Base-by-base conservation (phyloP, 2,113 vertebrate genomes). In the Cyprinodon tularosa region DNA sequence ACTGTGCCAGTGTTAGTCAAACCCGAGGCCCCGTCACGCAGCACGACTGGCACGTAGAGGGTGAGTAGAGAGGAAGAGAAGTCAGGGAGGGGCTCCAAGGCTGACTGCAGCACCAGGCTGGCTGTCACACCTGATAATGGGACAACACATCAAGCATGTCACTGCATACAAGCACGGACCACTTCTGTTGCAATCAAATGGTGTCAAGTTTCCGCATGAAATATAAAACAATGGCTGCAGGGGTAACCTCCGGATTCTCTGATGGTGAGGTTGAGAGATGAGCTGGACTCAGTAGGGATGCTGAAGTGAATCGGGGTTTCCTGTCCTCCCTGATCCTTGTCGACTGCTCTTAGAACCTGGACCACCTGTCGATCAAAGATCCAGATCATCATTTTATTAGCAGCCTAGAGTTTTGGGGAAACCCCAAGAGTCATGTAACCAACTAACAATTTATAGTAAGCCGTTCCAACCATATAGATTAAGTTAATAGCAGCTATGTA, bases 1-100 rank as follows among this genome's bases (percentile, higher is more conserved):
- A 97, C 94, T 0, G 96, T 97, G 80, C 93, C 95, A 0, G 96
- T 96, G 90, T 96, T 96, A 86, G 94, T 95, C 72, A 96, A 93
- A 4, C 93, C 93, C 0, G 94, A 95, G 4, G 93, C 94, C 1
- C 94, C 94, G 12, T 97, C 96, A 67, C 92, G 94, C 61, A 96
- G 91, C 77, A 96, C 94, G 40, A 97, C 93, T 39, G 96, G 96
- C 77, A 96, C 94, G 48, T 95, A 90, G 72, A 96, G 92, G 72
- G 90, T 88, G 70, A 84, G 86, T 1, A 88, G 71, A 76, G 92
- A 85, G 3, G 91, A 87, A 65, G 82, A 71, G 22, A 75, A 76
- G 72, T 84, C 85, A 42, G 85, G 81, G 70, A 87, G 87, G 37
- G 92, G 89, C 84, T 93, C 90, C 72, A 92, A 78, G 62, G 93